A percentile compares a stretch with the other conserved stretches of the same genome.
These are phyloP conservation scores for Pseudomugil gertrudae DNA, from an alignment of 2,797 vertebrate genomes.

Conservation along the genomic window DNA sequence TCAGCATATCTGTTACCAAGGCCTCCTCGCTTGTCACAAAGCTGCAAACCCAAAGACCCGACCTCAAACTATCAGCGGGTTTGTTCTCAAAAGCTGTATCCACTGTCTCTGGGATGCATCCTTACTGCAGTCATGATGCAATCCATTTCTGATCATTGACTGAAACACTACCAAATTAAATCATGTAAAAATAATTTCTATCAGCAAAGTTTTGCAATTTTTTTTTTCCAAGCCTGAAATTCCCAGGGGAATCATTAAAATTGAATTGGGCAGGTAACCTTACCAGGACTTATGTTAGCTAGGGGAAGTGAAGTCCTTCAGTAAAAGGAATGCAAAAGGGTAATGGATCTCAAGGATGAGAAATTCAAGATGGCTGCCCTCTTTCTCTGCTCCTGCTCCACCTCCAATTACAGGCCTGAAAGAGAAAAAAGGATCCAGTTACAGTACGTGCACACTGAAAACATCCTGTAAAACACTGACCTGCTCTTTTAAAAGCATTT, in stretches of 20 bases:
- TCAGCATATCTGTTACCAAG: too few species aligned
- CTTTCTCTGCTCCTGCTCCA: slow-evolving; percentile 34
- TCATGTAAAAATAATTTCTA: not conserved
- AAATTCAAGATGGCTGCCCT: slow-evolving; percentile 70
- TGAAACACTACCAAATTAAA: not conserved
- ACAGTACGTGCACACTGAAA: slow-evolving; percentile 40
- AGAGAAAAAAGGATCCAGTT: slow-evolving; percentile 70
- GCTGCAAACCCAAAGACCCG: too few species aligned
- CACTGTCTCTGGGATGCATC: not conserved
- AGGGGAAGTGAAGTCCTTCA: slow-evolving; percentile 66
- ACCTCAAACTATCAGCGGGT: too few species aligned
- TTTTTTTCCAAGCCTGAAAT: slow-evolving; percentile 66
- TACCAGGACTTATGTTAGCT: slow-evolving; percentile 64
- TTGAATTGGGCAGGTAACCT: slow-evolving; percentile 71
- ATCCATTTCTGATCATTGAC: not conserved
- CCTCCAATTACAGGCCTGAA: slow-evolving; percentile 71
- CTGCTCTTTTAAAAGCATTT: slow-evolving; percentile 26
- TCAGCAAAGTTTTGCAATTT: not conserved
- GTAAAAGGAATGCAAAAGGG: slow-evolving; percentile 59
- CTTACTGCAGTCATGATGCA: not conserved
- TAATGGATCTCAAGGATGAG: slow-evolving; percentile 74
- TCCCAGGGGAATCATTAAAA: slow-evolving; percentile 81
- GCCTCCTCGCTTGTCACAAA: too few species aligned
- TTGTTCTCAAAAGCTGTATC: too few species aligned
- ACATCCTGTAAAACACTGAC: slow-evolving; percentile 31